Percentiles rank a stretch among this genome's conserved stretches.
Evolutionary conservation across 2,797 vertebrate genomes (phyloP).

Genomic region (Margarornis squamiger): DNA sequence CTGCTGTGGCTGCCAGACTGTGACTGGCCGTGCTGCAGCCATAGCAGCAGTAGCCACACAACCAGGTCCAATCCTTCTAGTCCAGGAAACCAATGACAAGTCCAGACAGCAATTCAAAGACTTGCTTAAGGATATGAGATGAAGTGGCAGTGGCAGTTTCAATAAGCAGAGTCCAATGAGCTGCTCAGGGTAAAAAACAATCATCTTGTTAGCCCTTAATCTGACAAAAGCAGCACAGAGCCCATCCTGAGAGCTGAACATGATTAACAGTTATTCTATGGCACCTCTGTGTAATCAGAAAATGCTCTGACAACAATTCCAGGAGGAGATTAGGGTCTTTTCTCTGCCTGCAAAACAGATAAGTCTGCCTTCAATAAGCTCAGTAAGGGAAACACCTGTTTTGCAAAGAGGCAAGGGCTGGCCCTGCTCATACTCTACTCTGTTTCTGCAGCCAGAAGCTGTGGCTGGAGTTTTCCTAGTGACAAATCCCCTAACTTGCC

Average conservation of each 20-base stretch:
- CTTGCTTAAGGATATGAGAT: not conserved
- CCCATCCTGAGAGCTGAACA: not conserved
- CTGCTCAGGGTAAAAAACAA: not conserved
- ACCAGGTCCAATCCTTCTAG: not conserved
- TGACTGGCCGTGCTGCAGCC: not conserved
- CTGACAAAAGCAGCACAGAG: slow-evolving; percentile 8
- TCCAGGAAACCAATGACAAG: not conserved
- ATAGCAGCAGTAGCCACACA: not conserved
- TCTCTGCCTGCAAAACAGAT: not conserved
- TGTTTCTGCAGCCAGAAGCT: not conserved
- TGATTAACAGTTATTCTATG: slow-evolving; percentile 31
- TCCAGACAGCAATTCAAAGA: not conserved
- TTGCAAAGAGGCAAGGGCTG: not conserved
- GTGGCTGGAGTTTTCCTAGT: not conserved
- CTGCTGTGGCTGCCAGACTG: accelerated
- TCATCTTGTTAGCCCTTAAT: slow-evolving; percentile 53
- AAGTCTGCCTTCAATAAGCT: not conserved
- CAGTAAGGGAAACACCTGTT: not conserved
- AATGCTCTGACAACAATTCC: slow-evolving; percentile 20
- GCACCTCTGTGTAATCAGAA: slow-evolving; percentile 11
- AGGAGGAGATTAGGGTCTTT: slow-evolving; percentile 19
- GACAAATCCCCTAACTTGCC: not conserved
- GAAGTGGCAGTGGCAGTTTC: not conserved
- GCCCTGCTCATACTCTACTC: not conserved
- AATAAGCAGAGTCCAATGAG: not conserved